Base-by-base conservation (phyloP, 1,140 invertebrate species). In the Platorchestia sp. region DNA sequence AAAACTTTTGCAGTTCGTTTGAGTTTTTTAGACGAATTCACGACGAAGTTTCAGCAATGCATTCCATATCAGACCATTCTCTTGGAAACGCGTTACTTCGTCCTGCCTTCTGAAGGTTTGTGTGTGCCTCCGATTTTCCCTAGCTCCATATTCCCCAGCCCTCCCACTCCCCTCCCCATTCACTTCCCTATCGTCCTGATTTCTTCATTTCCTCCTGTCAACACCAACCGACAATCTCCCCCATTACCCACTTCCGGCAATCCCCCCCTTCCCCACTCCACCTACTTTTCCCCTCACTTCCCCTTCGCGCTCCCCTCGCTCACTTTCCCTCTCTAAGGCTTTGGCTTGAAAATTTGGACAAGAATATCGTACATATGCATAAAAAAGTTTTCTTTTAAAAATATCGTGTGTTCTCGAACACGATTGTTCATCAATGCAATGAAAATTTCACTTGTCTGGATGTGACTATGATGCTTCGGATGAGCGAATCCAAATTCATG, bases 121-220 rank as follows among this genome's bases (percentile, higher is more conserved):
- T 27, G 36, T 75, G 59, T 27, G 59, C 10, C 59, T n/a, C n/a
- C 14, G 10, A 3, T 36, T 75, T 75, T 75, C 36, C 47, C 47
- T 75, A 3, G 3, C 87, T 36, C 87, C 87, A 42, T 47, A 36
- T 44, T 47, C 45, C 91, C 91, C 43, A 6, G 45, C 43, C 45
- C 44, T 10, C 91, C 91, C 45, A 41, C n/a, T n/a, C 91, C 43
- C 19, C 45, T 40, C 43, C 91, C 91, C 45, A 93, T 93, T 93
- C 91, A 93, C 91, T 89, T 89, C 91, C 91, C 91, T 93, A 90
- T 90, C 87, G 91, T 44, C 91, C 43, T 45, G 91, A 93, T 93
- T 93, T 93, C 91, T 93, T 93, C 91, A 93, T 93, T 93, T 93
- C 91, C 91, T 93, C 91, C 91, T 93, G 91, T 93, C 91, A 93